Evolutionary conservation across 2,888 invertebrate species (phyloP).

Genomic region (Trichopria drosophilae): DNA sequence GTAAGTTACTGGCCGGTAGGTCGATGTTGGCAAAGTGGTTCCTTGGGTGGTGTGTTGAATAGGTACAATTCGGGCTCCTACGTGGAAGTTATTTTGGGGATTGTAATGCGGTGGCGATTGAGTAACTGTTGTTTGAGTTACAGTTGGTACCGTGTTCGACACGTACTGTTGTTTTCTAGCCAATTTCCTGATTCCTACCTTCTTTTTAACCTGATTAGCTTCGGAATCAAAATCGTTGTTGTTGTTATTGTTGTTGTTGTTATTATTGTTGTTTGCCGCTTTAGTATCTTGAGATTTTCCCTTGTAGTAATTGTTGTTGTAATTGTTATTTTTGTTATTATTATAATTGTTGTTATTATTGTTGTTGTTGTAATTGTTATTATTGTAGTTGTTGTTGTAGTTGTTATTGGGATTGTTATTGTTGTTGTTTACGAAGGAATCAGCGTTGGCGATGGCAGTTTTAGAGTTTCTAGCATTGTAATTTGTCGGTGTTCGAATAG

Average conservation of each 20-base stretch:
- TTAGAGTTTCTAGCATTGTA: constrained; percentile 48
- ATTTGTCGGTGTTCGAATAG: constrained; percentile 53
- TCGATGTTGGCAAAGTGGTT: constrained; percentile 38
- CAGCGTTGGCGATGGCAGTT: constrained; percentile 39
- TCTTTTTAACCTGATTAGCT: no score
- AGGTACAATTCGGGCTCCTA: no score
- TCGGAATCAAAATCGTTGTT: constrained; percentile 16
- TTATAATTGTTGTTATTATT: not conserved
- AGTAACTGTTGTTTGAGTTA: not conserved
- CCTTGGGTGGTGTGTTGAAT: no score
- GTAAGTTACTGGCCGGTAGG: constrained; percentile 44
- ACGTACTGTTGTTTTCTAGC: constrained; percentile 1
- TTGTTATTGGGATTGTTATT: constrained; percentile 6
- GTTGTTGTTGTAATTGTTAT: constrained; percentile 11
- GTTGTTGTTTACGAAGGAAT: not conserved
- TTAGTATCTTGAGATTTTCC: constrained; percentile 19
- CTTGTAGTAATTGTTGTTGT: constrained; percentile 1
- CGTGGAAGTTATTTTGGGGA: constrained; percentile 4
- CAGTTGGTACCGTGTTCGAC: not conserved
- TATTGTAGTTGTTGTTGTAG: constrained; percentile 5
- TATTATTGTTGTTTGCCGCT: constrained; percentile 34
- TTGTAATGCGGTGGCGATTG: constrained; percentile 3
- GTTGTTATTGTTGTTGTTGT: constrained; percentile 40
- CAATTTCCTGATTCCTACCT: no score
- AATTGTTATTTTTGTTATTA: constrained; percentile 5